A percentile compares a stretch with the other conserved stretches of the same genome.
Conservation (phyloP, 2,113 vertebrate species). For the Madoqua kirkii region DNA sequence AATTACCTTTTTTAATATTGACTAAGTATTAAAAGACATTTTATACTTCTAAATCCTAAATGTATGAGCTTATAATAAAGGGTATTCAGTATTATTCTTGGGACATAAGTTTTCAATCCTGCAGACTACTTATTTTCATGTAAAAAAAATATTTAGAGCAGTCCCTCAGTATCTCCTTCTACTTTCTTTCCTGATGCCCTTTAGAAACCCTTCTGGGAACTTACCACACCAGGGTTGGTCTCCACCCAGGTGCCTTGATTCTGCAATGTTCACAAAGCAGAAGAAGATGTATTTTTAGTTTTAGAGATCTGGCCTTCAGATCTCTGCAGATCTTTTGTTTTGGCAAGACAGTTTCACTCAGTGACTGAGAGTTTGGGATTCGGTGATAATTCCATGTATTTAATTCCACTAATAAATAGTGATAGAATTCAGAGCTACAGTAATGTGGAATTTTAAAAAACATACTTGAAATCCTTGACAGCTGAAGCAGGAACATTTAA, state of each 20-base stretch:
- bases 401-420: not conserved
- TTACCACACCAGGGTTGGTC: not conserved
- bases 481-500: not conserved
- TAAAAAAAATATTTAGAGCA: not conserved
- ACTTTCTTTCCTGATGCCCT: not conserved
- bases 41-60: not conserved
- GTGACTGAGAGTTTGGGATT: not conserved
- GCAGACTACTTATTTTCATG: not conserved
- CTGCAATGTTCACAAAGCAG: not conserved
- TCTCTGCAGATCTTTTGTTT: not conserved
- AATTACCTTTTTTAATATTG: not conserved
- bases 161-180: not conserved
- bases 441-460: conserved; percentile 11
- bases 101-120: not conserved
- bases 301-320: not conserved
- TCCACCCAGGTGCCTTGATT: not conserved
- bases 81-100: not conserved
- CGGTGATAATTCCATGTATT: conserved; percentile 11
- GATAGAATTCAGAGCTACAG: not conserved
- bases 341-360: not conserved
- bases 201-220: not conserved
- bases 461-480: conserved; percentile 1
- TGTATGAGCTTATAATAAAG: not conserved
- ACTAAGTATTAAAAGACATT: not conserved
- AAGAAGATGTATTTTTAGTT: not conserved